Conservation (phyloP, 2,113 vertebrate genomes). For the Gallinago media region DNA sequence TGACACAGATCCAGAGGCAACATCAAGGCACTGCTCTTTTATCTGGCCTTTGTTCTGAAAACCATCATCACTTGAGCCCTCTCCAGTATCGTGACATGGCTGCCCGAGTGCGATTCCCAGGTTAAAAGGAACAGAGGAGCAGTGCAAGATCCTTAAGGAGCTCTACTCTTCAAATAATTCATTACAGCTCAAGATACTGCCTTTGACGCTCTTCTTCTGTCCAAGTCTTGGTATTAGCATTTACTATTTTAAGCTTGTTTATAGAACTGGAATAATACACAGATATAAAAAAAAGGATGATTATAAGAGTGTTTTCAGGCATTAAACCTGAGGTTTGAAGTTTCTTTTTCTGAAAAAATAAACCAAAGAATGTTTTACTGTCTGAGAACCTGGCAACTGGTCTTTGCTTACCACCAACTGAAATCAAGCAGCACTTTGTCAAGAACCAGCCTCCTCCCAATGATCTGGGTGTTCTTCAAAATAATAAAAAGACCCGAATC, state of each 20-base stretch:
- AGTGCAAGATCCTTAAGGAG: background rate
- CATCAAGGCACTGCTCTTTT: background rate
- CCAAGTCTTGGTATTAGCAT: constrained; percentile 58
- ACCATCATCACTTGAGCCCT: background rate
- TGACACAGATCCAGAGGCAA: background rate
- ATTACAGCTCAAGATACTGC: constrained; percentile 4
- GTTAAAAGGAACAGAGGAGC: background rate
- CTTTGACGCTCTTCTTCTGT: constrained; percentile 29
- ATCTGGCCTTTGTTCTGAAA: background rate
- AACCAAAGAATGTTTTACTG: constrained; percentile 58
- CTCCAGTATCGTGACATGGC: background rate
- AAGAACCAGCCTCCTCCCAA: constrained; percentile 16
- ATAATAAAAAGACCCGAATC: background rate
- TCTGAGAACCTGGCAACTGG: constrained; percentile 42
- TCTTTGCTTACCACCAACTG: constrained; percentile 47
- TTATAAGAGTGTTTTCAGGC: constrained; percentile 15
- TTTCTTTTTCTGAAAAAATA: constrained; percentile 65
- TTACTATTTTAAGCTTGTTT: constrained; percentile 76
- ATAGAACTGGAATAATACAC: constrained; percentile 63
- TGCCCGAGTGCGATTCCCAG: background rate
- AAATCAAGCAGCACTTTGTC: constrained; percentile 46
- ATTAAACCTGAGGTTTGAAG: constrained; percentile 61
- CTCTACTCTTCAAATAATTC: background rate
- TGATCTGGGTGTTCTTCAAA: background rate
- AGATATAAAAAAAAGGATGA: constrained; percentile 58